phyloP scores from a whole-genome alignment of 2,797 vertebrate genomes.

The Dendrocincla fuliginosa region DNA sequence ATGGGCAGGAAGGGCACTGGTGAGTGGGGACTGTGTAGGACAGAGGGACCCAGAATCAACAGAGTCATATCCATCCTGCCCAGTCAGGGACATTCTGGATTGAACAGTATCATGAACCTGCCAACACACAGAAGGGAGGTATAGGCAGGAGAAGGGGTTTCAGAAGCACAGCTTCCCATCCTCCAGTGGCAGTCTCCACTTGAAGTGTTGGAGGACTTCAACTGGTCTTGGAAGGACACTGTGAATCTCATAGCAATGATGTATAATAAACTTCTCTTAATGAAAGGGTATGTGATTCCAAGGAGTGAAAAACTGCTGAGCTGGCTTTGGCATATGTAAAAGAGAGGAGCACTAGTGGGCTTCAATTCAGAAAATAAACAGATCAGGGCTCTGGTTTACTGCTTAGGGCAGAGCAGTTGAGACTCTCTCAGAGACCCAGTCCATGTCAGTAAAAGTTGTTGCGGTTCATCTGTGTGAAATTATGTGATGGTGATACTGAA shows the following conservation, averaged over 20 bases:
- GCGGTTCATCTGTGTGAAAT: neutral
- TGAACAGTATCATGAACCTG: neutral
- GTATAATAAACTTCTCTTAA: neutral
- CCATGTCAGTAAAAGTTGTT: neutral
- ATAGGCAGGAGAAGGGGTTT: neutral
- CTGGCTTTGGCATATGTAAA: neutral
- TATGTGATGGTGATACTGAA: neutral
- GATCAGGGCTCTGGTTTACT: neutral
- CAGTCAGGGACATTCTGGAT: neutral
- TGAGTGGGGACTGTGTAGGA: neutral
- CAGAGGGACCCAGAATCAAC: neutral
- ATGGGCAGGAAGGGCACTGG: fast-evolving
- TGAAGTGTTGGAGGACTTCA: neutral
- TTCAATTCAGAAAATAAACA: neutral
- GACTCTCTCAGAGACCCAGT: neutral
- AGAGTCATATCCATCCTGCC: neutral
- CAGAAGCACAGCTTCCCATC: neutral
- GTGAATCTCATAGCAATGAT: neutral
- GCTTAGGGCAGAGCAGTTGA: neutral
- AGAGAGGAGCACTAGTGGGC: neutral
- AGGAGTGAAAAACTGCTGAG: neutral
- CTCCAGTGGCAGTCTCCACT: neutral
- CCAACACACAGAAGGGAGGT: neutral
- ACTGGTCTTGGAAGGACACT: neutral
- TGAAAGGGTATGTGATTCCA: neutral